phyloP scores from a whole-genome alignment of 1,140 invertebrate genomes.

The Agrilus planipennis region DNA sequence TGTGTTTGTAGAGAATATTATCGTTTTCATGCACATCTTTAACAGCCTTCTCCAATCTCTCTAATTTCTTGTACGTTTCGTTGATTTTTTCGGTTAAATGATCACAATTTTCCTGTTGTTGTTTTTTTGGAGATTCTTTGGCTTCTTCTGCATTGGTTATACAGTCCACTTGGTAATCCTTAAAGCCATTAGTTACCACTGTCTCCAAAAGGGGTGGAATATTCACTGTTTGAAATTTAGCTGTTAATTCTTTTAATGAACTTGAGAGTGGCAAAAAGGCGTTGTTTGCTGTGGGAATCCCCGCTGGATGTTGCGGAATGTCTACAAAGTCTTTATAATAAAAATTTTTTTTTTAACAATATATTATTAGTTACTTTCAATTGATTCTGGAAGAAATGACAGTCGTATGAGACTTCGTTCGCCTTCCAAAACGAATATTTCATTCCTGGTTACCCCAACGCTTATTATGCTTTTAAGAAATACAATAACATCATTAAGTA shows the following conservation, averaged over 20 bases:
- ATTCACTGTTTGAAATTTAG: conserved; percentile 22
- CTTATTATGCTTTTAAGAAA: conserved; percentile 37
- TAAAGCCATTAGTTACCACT: conserved; percentile 3
- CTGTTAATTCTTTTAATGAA: conserved; percentile 23
- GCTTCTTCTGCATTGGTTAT: conserved; percentile 42
- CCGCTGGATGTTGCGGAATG: too few relatives aligned
- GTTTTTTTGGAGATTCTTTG: conserved; percentile 32
- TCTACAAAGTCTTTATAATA: too few relatives aligned
- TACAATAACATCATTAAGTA: conserved; percentile 3
- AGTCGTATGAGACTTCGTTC: conserved; percentile 53
- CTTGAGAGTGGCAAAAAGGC: conserved; percentile 18
- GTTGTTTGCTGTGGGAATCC: conserved; percentile 14
- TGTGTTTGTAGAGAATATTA: conserved; percentile 39
- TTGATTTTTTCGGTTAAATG: conserved; percentile 6
- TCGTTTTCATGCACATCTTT: conserved; percentile 43
- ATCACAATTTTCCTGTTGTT: neutral
- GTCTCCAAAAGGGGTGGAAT: conserved; percentile 18
- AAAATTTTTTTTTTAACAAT: too few relatives aligned
- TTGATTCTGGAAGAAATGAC: conserved; percentile 41
- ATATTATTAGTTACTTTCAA: conserved; percentile 20
- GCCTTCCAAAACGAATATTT: conserved; percentile 69
- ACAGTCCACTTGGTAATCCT: conserved; percentile 23
- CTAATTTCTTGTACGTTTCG: conserved; percentile 19
- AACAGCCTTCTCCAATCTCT: conserved; percentile 42
- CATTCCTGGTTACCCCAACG: conserved; percentile 56